phyloP scores from a whole-genome alignment of 1,140 invertebrate species.

The Meloidogyne floridensis region DNA sequence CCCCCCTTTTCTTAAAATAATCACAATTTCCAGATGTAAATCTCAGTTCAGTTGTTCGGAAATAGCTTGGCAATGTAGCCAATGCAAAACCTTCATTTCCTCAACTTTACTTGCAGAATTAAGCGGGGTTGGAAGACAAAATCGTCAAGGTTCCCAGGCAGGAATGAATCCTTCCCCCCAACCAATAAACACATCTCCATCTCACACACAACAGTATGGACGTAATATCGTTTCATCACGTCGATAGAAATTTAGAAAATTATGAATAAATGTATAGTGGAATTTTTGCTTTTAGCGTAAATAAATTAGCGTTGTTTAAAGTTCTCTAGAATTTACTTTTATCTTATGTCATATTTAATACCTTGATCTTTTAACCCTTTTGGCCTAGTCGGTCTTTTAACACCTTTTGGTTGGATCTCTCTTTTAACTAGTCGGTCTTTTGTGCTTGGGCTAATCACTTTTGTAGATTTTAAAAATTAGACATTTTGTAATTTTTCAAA shows the following conservation, averaged over 20 bases:
- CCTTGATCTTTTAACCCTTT: no score
- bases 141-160: not conserved
- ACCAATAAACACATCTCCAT: not conserved
- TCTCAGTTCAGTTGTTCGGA: conserved; percentile 51
- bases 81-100: conserved; percentile 60
- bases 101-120: not conserved
- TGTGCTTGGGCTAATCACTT: no score
- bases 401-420: no score
- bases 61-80: conserved; percentile 59
- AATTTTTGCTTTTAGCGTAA: no score
- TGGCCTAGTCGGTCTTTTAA: no score
- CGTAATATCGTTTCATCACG: not conserved
- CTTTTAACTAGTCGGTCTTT: no score
- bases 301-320: no score
- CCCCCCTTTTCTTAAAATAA: not conserved
- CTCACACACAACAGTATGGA: not conserved
- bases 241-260: not conserved
- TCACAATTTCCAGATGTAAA: conserved; percentile 53
- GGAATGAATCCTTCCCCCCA: not conserved
- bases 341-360: no score
- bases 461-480: no score
- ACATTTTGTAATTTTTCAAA: no score
- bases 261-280: no score
- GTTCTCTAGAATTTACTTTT: no score
- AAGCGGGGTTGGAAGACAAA: not conserved